A percentile compares a stretch with the other conserved stretches of the same genome.
phyloP scores from a whole-genome alignment of 2,797 vertebrate species.

The Botia kubotai region DNA sequence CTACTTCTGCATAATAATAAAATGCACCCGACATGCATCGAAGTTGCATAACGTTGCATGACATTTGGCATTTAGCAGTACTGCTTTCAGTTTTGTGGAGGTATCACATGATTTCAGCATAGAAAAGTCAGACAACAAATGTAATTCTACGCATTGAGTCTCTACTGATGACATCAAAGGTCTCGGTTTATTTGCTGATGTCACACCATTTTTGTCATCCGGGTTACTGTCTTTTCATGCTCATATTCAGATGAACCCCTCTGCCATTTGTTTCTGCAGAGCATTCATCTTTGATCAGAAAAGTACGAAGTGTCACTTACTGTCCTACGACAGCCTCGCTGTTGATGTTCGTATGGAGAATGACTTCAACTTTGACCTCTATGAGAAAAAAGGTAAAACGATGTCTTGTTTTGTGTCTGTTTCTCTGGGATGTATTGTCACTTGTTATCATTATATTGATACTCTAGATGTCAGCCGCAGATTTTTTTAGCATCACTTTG shows the following conservation, averaged over 20 bases:
- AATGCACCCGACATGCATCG: constrained; percentile 22
- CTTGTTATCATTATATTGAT: constrained; percentile 1
- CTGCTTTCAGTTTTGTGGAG: constrained; percentile 15
- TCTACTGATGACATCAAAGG: not conserved
- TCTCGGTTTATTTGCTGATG: not conserved
- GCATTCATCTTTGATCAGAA: constrained; percentile 95
- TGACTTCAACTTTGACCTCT: constrained; percentile 90
- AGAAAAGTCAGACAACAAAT: constrained; percentile 1
- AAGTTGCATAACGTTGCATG: not conserved
- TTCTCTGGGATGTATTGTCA: not conserved
- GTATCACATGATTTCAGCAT: constrained; percentile 31
- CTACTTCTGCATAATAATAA: constrained; percentile 38
- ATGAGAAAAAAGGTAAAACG: constrained; percentile 93
- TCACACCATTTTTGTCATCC: not conserved
- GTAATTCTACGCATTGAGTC: not conserved
- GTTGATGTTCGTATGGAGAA: constrained; percentile 83
- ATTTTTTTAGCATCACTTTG: too few relatives aligned
- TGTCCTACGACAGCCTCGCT: constrained; percentile 91
- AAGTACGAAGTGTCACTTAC: constrained; percentile 93
- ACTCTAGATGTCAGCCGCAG: not conserved
- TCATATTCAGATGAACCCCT: constrained; percentile 19
- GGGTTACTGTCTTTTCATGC: not conserved
- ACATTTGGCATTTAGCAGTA: constrained; percentile 29
- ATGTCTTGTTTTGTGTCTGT: not conserved
- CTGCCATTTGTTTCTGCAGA: constrained; percentile 74